A percentile compares a stretch with the other conserved stretches of the same genome.
These are phyloP conservation scores for Daphoenositta chrysoptera DNA, from an alignment of 2,113 vertebrate species.

Conservation along the genomic window DNA sequence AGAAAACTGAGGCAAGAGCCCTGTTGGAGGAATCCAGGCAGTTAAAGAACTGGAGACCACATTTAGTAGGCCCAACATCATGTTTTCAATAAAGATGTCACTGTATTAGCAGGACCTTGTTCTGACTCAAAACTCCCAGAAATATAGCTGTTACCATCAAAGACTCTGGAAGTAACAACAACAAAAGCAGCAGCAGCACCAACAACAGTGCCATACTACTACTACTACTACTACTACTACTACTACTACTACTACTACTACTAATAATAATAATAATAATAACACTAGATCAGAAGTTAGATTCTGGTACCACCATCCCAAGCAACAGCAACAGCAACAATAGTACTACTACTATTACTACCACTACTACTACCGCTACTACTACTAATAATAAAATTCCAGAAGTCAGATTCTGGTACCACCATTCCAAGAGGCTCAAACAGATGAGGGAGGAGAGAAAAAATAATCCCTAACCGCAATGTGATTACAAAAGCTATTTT, in stretches of 20 bases:
- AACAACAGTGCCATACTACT: background rate
- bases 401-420: background rate
- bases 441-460: background rate
- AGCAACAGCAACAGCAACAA: background rate
- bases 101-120: background rate
- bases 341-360: no score
- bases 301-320: background rate
- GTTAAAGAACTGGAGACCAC: background rate
- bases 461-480: background rate
- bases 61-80: background rate
- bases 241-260: no score
- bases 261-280: background rate
- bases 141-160: background rate
- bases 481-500: background rate
- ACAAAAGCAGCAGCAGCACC: rapidly evolving
- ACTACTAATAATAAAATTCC: rapidly evolving
- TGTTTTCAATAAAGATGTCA: background rate
- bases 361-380: no score
- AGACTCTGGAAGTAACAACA: background rate
- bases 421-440: background rate
- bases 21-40: background rate
- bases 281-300: background rate
- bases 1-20: background rate
- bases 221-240: no score
- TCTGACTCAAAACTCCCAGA: background rate